Conservation (phyloP, 2,113 vertebrate species). For the Clarias gariepinus region DNA sequence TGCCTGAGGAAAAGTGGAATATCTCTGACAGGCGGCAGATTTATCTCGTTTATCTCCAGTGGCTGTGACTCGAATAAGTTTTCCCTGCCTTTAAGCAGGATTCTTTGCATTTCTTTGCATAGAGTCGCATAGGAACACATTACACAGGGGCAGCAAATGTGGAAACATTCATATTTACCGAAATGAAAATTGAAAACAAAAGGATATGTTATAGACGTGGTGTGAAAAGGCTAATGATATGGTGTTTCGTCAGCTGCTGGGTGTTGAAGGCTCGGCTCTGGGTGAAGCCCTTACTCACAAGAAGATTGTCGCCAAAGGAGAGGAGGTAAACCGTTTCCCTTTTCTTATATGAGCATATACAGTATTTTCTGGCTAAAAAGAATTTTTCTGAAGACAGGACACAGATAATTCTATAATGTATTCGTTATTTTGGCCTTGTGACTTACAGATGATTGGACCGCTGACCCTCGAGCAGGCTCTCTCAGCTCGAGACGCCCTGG, state of each 20-base stretch:
- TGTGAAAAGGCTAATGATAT: not conserved
- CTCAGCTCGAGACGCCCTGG: constrained; percentile 85
- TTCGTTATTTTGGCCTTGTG: not conserved
- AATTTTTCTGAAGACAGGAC: not conserved
- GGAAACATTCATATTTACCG: not conserved
- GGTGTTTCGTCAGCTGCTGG: constrained; percentile 80
- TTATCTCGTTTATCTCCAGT: not conserved
- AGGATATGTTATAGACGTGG: no score
- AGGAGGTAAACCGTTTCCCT: constrained; percentile 78
- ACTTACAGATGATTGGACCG: constrained; percentile 85
- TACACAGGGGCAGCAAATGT: not conserved
- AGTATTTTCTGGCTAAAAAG: not conserved
- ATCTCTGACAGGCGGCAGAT: not conserved
- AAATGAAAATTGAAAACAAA: not conserved
- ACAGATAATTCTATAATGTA: not conserved
- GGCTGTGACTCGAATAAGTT: not conserved
- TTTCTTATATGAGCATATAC: no score
- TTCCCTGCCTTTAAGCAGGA: not conserved
- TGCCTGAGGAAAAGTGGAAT: not conserved
- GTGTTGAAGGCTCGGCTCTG: constrained; percentile 79
- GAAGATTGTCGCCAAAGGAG: constrained; percentile 95
- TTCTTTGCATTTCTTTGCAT: not conserved
- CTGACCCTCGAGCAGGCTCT: constrained; percentile 91
- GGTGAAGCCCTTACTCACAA: constrained; percentile 88
- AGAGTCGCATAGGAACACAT: not conserved